phyloP scores from a whole-genome alignment of 1,140 invertebrate genomes.

The Lordiphosa mommai region DNA sequence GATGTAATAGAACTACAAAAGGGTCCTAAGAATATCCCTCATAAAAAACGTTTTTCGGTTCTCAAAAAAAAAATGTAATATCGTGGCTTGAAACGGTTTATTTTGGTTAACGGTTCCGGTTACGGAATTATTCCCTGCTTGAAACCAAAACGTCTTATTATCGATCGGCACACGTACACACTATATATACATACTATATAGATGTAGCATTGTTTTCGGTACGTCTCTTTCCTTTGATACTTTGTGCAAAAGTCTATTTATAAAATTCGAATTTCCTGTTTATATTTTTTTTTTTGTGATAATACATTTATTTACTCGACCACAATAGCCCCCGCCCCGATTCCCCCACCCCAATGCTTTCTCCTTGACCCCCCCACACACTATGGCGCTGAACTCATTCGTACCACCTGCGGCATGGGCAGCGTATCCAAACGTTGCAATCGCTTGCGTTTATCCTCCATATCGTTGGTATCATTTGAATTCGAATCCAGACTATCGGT shows the following conservation, averaged over 20 bases:
- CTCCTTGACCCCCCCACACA: not conserved
- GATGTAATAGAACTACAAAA: too few species aligned
- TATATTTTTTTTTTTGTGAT: conserved; percentile 35
- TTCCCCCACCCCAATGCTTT: not conserved
- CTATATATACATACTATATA: too few species aligned
- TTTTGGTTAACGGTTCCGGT: too few species aligned
- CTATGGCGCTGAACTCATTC: conserved; percentile 45
- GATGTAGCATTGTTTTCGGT: not conserved
- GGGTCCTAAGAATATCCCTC: too few species aligned
- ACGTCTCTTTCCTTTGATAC: not conserved
- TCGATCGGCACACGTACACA: too few species aligned
- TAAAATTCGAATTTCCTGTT: conserved; percentile 51
- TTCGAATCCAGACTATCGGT: conserved; percentile 33
- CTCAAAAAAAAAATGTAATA: too few species aligned
- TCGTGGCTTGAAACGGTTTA: too few species aligned
- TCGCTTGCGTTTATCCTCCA: conserved; percentile 28
- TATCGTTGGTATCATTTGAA: not conserved
- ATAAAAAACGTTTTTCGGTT: too few species aligned
- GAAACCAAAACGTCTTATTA: too few species aligned
- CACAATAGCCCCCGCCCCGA: conserved; percentile 11
- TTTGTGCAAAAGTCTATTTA: conserved; percentile 27
- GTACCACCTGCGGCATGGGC: conserved; percentile 39
- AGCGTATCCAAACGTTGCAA: conserved; percentile 46
- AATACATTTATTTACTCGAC: conserved; percentile 52
- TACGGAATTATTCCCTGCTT: too few species aligned